These are phyloP conservation scores for Chamaea fasciata DNA, from an alignment of 2,113 vertebrate genomes.

Conservation along the genomic window DNA sequence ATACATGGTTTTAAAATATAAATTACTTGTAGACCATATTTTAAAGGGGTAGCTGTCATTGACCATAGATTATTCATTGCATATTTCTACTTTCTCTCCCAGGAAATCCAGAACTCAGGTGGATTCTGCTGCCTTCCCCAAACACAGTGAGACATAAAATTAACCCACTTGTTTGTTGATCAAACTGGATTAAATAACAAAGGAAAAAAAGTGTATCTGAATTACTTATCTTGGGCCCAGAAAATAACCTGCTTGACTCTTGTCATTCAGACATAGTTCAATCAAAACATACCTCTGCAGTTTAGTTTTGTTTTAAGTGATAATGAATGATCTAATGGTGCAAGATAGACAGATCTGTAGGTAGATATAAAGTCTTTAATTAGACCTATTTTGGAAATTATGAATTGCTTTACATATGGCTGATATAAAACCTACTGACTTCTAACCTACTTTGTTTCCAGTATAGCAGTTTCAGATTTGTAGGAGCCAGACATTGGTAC, in stretches of 20 bases:
- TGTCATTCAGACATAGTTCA: background rate
- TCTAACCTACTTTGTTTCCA: background rate
- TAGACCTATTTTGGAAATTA: background rate
- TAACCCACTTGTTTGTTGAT: background rate
- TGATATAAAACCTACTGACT: background rate
- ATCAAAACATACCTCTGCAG: background rate
- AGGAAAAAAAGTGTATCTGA: background rate
- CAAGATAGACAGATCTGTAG: background rate
- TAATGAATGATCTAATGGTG: background rate
- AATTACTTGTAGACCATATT: background rate
- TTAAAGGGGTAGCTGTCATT: background rate
- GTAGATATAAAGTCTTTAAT: background rate
- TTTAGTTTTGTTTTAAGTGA: background rate
- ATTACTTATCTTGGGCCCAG: background rate
- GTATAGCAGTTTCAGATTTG: background rate
- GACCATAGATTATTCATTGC: background rate
- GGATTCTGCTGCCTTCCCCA: background rate
- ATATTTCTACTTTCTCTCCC: background rate
- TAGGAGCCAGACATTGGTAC: background rate
- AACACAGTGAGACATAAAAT: background rate
- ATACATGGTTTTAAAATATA: background rate
- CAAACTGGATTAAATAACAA: background rate
- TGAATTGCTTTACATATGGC: background rate
- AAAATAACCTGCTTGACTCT: background rate
- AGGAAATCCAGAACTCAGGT: background rate